These are phyloP conservation scores for Sardinella longiceps DNA, from an alignment of 2,797 vertebrate genomes.

Conservation along the genomic window DNA sequence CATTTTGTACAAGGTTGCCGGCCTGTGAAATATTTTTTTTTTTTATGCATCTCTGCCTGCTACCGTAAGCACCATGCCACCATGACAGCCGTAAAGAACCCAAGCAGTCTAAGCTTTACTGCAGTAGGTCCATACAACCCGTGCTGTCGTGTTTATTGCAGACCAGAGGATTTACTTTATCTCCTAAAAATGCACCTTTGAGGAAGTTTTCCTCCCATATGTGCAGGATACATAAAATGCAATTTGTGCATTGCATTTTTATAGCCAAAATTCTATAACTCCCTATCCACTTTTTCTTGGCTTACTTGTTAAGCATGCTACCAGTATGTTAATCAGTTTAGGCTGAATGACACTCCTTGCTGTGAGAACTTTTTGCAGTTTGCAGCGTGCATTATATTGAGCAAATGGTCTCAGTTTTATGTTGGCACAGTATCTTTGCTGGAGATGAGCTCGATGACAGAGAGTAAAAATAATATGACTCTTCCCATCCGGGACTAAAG, in stretches of 20 bases:
- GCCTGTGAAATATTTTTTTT: neutral
- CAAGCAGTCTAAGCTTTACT: too few species aligned
- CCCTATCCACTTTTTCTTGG: neutral
- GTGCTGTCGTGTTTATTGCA: neutral
- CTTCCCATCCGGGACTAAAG: neutral
- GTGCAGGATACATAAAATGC: neutral
- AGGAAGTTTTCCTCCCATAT: neutral
- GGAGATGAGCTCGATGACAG: neutral
- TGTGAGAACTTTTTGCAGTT: neutral
- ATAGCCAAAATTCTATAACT: neutral
- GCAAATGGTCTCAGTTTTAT: neutral
- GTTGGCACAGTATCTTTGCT: neutral
- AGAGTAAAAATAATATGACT: neutral
- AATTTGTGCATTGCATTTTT: neutral
- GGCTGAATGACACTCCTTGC: too few species aligned
- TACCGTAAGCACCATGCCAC: neutral
- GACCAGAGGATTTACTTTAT: neutral
- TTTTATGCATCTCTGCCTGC: neutral
- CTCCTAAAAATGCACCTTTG: neutral
- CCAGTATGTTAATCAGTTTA: neutral
- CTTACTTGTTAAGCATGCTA: neutral
- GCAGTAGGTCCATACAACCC: neutral
- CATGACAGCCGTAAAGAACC: neutral
- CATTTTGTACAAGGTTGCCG: neutral
- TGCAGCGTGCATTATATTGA: neutral